Evolutionary conservation across 2,113 vertebrate genomes (phyloP).

Genomic region (Solea senegalensis): DNA sequence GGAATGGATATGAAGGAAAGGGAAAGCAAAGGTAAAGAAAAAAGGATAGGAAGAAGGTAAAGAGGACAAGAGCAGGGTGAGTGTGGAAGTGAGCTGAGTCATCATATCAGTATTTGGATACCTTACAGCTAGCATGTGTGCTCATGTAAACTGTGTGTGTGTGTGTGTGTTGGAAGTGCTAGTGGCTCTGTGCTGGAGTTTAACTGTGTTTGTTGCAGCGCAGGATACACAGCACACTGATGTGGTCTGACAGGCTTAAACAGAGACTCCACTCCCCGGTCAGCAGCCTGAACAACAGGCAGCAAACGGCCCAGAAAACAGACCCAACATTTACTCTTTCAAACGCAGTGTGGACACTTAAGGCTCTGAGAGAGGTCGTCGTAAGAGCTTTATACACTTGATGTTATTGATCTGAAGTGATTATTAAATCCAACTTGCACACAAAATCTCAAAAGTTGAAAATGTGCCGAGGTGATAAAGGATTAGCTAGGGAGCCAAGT

Average conservation of each 20-base stretch:
- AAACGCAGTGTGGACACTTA: no score
- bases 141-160: neutral
- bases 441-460: no score
- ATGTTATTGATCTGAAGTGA: no score
- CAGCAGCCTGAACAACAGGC: constrained; percentile 48
- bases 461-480: no score
- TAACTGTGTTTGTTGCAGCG: constrained; percentile 51
- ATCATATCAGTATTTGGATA: constrained; percentile 36
- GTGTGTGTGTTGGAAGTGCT: constrained; percentile 36
- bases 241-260: constrained; percentile 63
- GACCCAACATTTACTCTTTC: neutral
- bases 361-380: no score
- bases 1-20: no score
- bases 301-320: constrained; percentile 21
- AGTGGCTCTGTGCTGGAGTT: constrained; percentile 54
- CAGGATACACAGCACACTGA: constrained; percentile 47
- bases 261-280: constrained; percentile 42
- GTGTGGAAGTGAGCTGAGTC: constrained; percentile 27
- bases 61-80: constrained; percentile 26
- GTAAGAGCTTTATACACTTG: no score
- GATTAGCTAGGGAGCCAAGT: no score
- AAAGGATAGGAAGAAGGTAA: no score
- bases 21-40: no score
- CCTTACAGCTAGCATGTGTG: constrained; percentile 45
- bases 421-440: no score